These are phyloP conservation scores for Drosophila birchii DNA, from an alignment of 2,888 invertebrate genomes.

Conservation along the genomic window DNA sequence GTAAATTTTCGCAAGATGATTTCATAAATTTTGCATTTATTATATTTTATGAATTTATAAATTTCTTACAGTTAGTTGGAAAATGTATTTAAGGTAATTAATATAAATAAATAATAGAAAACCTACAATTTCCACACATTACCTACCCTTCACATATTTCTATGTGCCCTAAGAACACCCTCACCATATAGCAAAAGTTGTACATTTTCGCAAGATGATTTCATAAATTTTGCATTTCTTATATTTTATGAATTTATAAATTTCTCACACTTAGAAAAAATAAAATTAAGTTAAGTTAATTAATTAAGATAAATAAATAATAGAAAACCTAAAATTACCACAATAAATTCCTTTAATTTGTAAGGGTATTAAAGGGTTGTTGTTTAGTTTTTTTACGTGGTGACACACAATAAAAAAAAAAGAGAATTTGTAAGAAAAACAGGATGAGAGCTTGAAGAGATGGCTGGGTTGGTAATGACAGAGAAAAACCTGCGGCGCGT, in stretches of 20 bases:
- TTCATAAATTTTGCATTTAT: not conserved
- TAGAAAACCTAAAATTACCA: not conserved
- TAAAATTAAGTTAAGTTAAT: too few species aligned
- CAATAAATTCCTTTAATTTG: not conserved
- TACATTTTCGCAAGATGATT: too few species aligned
- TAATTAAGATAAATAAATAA: too few species aligned
- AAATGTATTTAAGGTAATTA: too few species aligned
- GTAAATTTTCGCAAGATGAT: not conserved
- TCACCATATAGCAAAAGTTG: too few species aligned
- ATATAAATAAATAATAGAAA: too few species aligned
- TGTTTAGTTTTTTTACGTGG: slow-evolving; percentile 7
- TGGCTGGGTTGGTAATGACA: slow-evolving; percentile 2
- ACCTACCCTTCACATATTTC: too few species aligned
- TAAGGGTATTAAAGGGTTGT: not conserved
- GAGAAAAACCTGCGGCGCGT: slow-evolving; percentile 49
- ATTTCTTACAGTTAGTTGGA: too few species aligned
- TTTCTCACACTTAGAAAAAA: too few species aligned
- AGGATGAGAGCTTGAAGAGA: slow-evolving; percentile 12
- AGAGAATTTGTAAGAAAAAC: slow-evolving; percentile 7
- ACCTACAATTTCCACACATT: not conserved
- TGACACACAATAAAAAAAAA: slow-evolving; percentile 13
- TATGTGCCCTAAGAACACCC: too few species aligned
- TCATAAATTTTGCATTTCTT: too few species aligned
- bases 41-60: not conserved
- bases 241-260: too few species aligned